Base-by-base conservation (phyloP, 2,888 invertebrate species). In the Ceramica pisi region DNA sequence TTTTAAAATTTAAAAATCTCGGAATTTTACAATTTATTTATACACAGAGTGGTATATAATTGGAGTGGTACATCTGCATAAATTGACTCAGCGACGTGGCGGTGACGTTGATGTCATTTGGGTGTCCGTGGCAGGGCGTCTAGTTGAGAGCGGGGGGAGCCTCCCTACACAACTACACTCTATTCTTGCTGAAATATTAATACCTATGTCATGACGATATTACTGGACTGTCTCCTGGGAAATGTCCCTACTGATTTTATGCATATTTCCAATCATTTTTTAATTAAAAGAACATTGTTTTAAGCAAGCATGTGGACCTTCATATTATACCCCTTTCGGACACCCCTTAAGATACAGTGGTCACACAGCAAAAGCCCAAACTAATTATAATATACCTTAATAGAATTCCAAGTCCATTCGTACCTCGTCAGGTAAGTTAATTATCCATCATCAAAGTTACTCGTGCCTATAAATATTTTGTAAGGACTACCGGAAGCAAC, bases 91-190 rank as follows among this genome's bases (percentile, higher is more conserved):
- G 76, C 59, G 66, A 63, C 62, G 73, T 81, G 79, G 59, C 46
- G 57, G 55, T 67, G 79, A 81, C 71, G 70, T 75, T 69, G 56
- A 81, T 74, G 79, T 81, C 70, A 75, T 74, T 81, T 77, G 63
- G 72, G 57, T 79, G 79, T 79, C 81, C 62, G 63, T 71, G 55
- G 65, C 81, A 83, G 65, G 66, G 65, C 51, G 41, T 48, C 14
- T 63, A 59, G 71, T 75, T 67, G 78, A 74, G 66, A 69, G 66
- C 57, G 55, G 60, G 41, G 73, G 26, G 41, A 44, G 26, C 56
- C 55, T 35, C 63, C 69, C 61, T 53, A 70, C 65, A 70, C 63
- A 59, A 51, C 57, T 71, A 70, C 63, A 63, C 59, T 61, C 71
- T 68, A 73, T 83, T 67, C 67, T 57, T 57, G 61, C 46, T 62